Percentiles rank a stretch among this genome's conserved stretches.
These are phyloP conservation scores for Cydia splendana DNA, from an alignment of 1,140 invertebrate genomes.

Conservation along the genomic window DNA sequence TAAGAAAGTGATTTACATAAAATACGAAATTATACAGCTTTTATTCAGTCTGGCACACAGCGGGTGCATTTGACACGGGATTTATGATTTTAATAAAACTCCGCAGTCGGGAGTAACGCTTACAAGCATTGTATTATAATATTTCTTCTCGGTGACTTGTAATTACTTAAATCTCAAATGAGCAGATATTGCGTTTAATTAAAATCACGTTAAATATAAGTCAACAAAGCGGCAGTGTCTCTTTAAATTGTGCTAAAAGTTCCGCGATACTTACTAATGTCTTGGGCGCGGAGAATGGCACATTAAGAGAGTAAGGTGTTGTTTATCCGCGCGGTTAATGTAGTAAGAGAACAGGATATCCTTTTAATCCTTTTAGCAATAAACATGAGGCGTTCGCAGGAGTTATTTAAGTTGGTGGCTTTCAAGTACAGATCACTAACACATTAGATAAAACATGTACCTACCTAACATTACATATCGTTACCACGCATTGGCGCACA, in stretches of 20 bases:
- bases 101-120: conserved; percentile 57
- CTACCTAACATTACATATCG: no score
- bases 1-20: conserved; percentile 64
- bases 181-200: conserved; percentile 51
- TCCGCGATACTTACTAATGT: conserved; percentile 37
- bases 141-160: conserved; percentile 46
- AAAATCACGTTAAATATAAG: conserved; percentile 48
- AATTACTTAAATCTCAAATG: conserved; percentile 49
- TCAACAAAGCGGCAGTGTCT: conserved; percentile 42
- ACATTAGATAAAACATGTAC: background rate
- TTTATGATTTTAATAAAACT: conserved; percentile 78
- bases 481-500: no score
- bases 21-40: conserved; percentile 62
- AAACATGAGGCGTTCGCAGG: conserved; percentile 46
- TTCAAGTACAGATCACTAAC: background rate
- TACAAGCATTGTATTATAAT: conserved; percentile 57
- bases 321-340: conserved; percentile 54
- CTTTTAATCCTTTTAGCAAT: conserved; percentile 60
- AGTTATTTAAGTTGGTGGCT: conserved; percentile 42
- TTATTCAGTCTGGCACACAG: conserved; percentile 54
- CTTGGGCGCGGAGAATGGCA: conserved; percentile 47
- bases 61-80: conserved; percentile 72
- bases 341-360: conserved; percentile 53
- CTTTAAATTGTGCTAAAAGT: conserved; percentile 39
- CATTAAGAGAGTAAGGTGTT: conserved; percentile 49